Conservation (phyloP, 2,113 vertebrate species). For the Colinus virginianus region DNA sequence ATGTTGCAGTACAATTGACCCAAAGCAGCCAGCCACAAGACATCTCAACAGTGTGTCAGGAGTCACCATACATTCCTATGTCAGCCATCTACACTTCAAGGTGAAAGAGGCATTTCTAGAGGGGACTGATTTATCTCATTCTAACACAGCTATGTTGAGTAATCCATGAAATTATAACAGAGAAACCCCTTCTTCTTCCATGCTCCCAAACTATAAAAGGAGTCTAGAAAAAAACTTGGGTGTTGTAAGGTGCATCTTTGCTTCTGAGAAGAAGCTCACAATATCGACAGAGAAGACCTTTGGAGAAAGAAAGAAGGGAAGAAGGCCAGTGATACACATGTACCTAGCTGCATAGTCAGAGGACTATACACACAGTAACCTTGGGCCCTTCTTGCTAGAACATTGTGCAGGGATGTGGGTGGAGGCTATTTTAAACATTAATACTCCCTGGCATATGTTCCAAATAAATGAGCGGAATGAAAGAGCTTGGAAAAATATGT, state of each 20-base stretch:
- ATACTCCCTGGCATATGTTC: slow-evolving; percentile 50
- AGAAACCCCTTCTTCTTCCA: neutral
- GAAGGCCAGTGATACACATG: neutral
- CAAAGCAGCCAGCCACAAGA: neutral
- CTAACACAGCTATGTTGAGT: neutral
- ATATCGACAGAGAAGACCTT: neutral
- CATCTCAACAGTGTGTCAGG: fast-evolving
- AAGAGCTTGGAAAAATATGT: slow-evolving; percentile 54
- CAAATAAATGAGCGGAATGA: slow-evolving; percentile 37
- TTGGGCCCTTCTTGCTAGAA: slow-evolving; percentile 1
- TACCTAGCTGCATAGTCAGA: neutral
- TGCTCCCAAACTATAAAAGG: neutral
- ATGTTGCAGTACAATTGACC: fast-evolving
- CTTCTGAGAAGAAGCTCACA: neutral
- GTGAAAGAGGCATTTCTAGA: neutral
- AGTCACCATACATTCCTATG: neutral
- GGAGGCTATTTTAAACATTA: slow-evolving; percentile 52
- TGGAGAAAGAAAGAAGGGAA: neutral
- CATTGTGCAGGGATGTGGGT: neutral
- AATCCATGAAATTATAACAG: neutral
- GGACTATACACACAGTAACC: neutral
- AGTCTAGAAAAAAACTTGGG: neutral
- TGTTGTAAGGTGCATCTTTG: neutral
- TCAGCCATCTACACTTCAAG: neutral
- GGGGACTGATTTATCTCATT: neutral